phyloP scores from a whole-genome alignment of 2,113 vertebrate species.

The Caranx melampygus region DNA sequence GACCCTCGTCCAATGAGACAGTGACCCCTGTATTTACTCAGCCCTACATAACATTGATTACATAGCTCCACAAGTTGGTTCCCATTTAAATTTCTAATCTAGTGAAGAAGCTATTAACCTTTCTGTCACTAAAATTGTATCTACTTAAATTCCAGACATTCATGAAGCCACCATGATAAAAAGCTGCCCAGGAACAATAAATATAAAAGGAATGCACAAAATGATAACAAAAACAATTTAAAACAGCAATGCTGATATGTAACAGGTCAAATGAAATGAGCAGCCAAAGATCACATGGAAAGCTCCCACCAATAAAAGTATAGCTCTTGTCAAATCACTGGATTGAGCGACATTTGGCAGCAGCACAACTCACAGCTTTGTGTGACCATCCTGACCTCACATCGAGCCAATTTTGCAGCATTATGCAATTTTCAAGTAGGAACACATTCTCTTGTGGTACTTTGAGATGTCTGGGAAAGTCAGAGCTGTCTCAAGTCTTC shows the following conservation, averaged over 20 bases:
- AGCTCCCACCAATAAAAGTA: no score
- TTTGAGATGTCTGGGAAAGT: background rate
- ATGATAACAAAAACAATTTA: background rate
- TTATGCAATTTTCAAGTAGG: background rate
- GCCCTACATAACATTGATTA: constrained; percentile 26
- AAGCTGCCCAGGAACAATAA: background rate
- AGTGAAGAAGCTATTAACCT: constrained; percentile 43
- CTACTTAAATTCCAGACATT: constrained; percentile 18
- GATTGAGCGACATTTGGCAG: background rate
- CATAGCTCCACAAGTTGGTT: constrained; percentile 6
- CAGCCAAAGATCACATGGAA: no score
- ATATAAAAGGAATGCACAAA: background rate
- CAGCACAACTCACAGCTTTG: background rate
- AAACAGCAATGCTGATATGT: background rate
- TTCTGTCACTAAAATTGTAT: constrained; percentile 34
- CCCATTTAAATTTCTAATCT: constrained; percentile 42
- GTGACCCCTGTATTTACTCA: background rate
- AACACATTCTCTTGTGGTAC: background rate
- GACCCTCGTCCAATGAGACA: background rate
- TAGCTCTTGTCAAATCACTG: background rate
- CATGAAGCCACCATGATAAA: background rate
- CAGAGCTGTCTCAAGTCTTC: background rate
- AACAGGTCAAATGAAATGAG: background rate
- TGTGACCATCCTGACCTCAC: background rate
- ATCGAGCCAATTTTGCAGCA: background rate